Evolutionary conservation across 1,140 invertebrate species (phyloP).

Genomic region (Lepidotrigona ventralis): DNA sequence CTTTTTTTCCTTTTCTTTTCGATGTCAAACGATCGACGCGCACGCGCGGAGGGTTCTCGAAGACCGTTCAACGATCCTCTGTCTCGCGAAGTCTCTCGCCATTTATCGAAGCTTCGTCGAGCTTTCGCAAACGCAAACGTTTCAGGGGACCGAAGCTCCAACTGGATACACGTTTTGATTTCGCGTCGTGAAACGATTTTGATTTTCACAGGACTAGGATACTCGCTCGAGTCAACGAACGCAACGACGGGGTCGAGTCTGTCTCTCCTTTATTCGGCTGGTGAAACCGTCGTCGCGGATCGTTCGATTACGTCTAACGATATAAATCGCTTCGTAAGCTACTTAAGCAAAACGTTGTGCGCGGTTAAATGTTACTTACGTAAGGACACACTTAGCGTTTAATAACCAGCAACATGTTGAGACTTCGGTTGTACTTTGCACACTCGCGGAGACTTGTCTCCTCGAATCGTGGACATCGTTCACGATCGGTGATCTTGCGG

Average conservation of each 20-base stretch:
- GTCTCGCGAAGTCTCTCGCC: neutral
- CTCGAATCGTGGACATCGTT: no score
- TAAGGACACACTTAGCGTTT: conserved; percentile 52
- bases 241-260: neutral
- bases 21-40: neutral
- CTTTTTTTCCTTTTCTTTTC: no score
- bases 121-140: neutral
- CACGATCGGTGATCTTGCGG: no score
- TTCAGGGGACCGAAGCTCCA: neutral
- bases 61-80: neutral
- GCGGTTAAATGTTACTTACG: conserved; percentile 49
- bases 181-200: neutral
- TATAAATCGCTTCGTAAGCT: conserved; percentile 28
- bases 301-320: neutral
- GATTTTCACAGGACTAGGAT: neutral
- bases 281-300: neutral
- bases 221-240: conserved; percentile 11
- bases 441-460: neutral
- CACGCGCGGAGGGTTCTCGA: no score
- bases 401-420: conserved; percentile 17
- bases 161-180: neutral
- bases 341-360: conserved; percentile 42
- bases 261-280: neutral
- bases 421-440: conserved; percentile 36
- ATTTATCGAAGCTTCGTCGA: neutral